These are phyloP conservation scores for Myotis daubentonii DNA, from an alignment of 2,797 vertebrate species.

Conservation along the genomic window DNA sequence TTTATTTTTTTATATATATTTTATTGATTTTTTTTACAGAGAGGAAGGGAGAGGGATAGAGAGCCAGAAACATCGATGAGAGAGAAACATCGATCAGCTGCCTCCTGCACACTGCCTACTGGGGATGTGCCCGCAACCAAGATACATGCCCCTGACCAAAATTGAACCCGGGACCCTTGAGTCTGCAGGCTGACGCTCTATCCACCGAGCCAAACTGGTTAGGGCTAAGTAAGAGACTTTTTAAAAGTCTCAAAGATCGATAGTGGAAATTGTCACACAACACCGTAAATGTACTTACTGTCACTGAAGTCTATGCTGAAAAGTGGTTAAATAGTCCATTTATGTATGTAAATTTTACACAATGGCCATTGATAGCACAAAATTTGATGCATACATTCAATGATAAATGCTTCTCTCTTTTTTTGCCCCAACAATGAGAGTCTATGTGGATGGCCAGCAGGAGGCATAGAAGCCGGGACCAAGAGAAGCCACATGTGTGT, in stretches of 20 bases:
- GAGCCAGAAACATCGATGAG: too few relatives aligned
- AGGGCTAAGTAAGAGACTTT: not conserved
- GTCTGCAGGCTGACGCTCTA: too few relatives aligned
- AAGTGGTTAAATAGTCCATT: not conserved
- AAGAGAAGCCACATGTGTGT: not conserved
- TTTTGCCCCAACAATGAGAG: not conserved
- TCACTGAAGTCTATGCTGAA: not conserved
- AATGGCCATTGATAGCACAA: not conserved
- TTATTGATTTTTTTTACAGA: too few relatives aligned
- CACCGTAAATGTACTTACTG: not conserved
- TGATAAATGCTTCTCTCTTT: not conserved
- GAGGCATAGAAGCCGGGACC: not conserved
- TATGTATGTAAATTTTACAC: not conserved
- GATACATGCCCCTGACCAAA: too few relatives aligned
- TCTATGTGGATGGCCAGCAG: not conserved
- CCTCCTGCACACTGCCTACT: too few relatives aligned
- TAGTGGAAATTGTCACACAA: not conserved
- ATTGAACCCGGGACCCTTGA: too few relatives aligned
- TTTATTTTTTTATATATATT: too few relatives aligned
- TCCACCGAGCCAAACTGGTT: too few relatives aligned
- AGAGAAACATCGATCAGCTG: too few relatives aligned
- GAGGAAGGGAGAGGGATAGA: too few relatives aligned
- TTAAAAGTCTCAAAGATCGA: not conserved
- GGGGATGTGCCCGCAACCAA: too few relatives aligned
- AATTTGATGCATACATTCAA: not conserved